Evolutionary conservation across 2,797 vertebrate genomes (phyloP).

Genomic region (Fistularia commersonii): DNA sequence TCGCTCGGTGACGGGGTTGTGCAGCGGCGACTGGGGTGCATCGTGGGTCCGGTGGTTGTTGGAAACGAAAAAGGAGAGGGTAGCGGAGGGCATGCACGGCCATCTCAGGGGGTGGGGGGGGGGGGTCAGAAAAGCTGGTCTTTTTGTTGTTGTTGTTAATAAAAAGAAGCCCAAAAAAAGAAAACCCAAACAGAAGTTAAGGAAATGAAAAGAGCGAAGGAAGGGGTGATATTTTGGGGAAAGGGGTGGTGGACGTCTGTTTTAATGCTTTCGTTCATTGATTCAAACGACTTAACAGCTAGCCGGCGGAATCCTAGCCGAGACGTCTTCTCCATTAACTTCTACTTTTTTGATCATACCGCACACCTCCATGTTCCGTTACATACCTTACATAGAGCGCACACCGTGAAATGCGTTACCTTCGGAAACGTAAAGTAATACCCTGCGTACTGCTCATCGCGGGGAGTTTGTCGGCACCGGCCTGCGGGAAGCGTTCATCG

Average conservation of each 20-base stretch:
- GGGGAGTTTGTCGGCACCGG: background rate
- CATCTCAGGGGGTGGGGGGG: constrained; percentile 52
- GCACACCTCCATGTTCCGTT: too few species aligned
- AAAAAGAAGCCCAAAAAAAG: background rate
- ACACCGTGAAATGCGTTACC: too few species aligned
- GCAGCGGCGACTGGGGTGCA: constrained; percentile 72
- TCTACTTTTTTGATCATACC: too few species aligned
- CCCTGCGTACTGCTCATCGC: background rate
- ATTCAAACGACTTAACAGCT: too few species aligned
- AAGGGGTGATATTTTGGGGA: constrained; percentile 27
- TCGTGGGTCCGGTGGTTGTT: constrained; percentile 63
- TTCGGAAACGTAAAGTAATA: too few species aligned
- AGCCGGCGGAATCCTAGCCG: too few species aligned
- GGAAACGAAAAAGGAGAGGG: constrained; percentile 14
- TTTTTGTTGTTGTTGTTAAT: constrained; percentile 26
- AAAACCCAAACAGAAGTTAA: constrained; percentile 11
- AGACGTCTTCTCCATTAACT: too few species aligned
- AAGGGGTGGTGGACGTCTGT: constrained; percentile 17
- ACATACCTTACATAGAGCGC: too few species aligned
- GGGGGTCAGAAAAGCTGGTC: constrained; percentile 60
- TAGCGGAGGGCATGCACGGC: constrained; percentile 72
- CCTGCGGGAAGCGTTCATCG: constrained; percentile 8
- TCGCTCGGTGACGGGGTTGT: constrained; percentile 43
- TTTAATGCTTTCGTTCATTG: background rate
- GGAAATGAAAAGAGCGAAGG: constrained; percentile 14